Percentiles rank a stretch among this genome's conserved stretches.
Evolutionary conservation across 1,140 invertebrate species (phyloP).

Genomic region (Olivierus martensii): DNA sequence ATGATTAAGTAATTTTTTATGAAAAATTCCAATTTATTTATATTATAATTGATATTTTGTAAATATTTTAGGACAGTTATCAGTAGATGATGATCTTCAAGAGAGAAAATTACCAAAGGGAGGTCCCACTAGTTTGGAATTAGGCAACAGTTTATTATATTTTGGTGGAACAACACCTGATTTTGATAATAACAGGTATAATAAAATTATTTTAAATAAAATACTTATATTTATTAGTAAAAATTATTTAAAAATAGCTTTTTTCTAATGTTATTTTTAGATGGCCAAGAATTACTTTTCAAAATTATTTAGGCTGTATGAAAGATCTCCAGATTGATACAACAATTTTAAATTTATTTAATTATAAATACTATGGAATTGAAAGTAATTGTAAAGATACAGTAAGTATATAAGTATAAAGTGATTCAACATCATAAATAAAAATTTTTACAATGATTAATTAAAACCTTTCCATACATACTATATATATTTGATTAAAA

Average conservation of each 20-base stretch:
- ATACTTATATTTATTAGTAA: too few species aligned
- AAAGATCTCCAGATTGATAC: constrained; percentile 57
- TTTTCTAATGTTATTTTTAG: too few species aligned
- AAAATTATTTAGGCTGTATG: constrained; percentile 65
- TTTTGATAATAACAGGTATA: constrained; percentile 27
- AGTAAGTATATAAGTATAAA: too few species aligned
- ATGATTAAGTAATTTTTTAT: neutral
- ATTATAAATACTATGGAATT: constrained; percentile 52
- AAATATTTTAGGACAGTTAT: constrained; percentile 30
- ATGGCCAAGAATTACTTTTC: constrained; percentile 18
- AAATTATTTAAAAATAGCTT: too few species aligned
- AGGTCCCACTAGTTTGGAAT: constrained; percentile 44
- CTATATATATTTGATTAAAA: too few species aligned
- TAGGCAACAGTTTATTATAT: constrained; percentile 36
- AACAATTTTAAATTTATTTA: constrained; percentile 47
- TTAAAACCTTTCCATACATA: too few species aligned
- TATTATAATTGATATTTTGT: neutral
- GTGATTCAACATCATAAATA: too few species aligned
- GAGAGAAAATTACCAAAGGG: constrained; percentile 37
- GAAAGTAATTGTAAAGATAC: constrained; percentile 51
- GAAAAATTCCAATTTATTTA: neutral
- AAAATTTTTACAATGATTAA: too few species aligned
- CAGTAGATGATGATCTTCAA: constrained; percentile 51
- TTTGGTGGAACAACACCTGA: constrained; percentile 67
- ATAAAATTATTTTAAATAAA: too few species aligned